Evolutionary conservation across 2,797 vertebrate species (phyloP).

Genomic region (Pangasius mekongensis): DNA sequence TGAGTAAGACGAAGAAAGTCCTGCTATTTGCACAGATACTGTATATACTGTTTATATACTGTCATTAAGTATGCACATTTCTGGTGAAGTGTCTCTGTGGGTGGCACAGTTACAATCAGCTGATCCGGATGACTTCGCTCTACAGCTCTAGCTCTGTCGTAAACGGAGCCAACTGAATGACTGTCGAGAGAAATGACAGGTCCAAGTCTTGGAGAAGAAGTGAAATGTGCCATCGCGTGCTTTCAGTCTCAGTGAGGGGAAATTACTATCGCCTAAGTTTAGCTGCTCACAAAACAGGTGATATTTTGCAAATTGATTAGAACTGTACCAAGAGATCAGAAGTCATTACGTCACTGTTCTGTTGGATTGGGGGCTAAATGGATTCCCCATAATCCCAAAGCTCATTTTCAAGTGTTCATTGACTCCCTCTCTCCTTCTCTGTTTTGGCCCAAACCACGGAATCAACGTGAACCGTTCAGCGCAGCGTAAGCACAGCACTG

Average conservation of each 20-base stretch:
- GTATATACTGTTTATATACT: constrained; percentile 42
- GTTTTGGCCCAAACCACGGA: constrained; percentile 28
- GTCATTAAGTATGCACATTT: constrained; percentile 56
- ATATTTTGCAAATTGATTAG: constrained; percentile 1
- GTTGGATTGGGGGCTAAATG: neutral
- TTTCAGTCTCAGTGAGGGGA: constrained; percentile 36
- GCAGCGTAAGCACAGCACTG: constrained; percentile 6
- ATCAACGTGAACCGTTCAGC: constrained; percentile 13
- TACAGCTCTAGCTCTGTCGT: neutral
- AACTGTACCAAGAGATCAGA: constrained; percentile 41
- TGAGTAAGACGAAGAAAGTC: constrained; percentile 65
- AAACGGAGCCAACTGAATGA: neutral
- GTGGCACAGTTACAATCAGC: constrained; percentile 29
- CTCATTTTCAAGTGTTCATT: constrained; percentile 31
- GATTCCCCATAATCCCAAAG: constrained; percentile 32
- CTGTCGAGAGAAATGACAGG: neutral
- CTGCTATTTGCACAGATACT: constrained; percentile 62
- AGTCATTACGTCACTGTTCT: constrained; percentile 35
- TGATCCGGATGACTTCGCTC: constrained; percentile 25
- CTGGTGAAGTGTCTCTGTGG: constrained; percentile 43
- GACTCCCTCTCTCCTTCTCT: neutral
- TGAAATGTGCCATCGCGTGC: constrained; percentile 2
- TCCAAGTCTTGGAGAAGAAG: neutral
- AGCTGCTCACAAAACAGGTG: constrained; percentile 49
- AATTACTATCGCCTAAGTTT: constrained; percentile 41